These are phyloP conservation scores for Aphelenchoides bicaudatus DNA, from an alignment of 2,888 invertebrate species.

Conservation along the genomic window DNA sequence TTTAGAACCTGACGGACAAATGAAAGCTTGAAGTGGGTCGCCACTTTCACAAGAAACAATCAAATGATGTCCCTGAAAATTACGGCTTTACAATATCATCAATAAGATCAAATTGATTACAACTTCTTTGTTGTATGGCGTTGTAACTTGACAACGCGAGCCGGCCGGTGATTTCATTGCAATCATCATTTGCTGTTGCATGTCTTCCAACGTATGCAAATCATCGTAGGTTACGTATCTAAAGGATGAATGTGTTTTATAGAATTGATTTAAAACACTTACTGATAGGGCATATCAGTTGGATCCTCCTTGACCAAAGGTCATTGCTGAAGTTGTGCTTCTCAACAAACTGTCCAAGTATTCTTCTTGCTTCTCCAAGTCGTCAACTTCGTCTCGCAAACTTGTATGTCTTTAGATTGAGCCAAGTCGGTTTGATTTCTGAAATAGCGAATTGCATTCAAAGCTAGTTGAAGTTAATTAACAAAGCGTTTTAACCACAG, in stretches of 20 bases:
- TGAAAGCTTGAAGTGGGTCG: constrained; percentile 36
- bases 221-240: constrained; percentile 49
- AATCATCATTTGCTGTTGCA: constrained; percentile 40
- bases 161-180: constrained; percentile 46
- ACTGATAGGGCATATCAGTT: constrained; percentile 48
- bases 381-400: constrained; percentile 30
- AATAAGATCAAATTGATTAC: constrained; percentile 21
- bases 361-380: constrained; percentile 34
- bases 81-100: too few species aligned
- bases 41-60: constrained; percentile 36
- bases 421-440: constrained; percentile 10
- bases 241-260: constrained; percentile 14
- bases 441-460: constrained; percentile 8
- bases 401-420: constrained; percentile 28
- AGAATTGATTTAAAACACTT: constrained; percentile 3
- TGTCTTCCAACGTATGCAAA: constrained; percentile 33
- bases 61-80: constrained; percentile 33
- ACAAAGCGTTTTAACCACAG: not conserved
- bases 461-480: not conserved
- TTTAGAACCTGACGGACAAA: constrained; percentile 26
- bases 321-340: constrained; percentile 35
- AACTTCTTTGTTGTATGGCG: constrained; percentile 22
- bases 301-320: constrained; percentile 48
- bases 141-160: constrained; percentile 22
- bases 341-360: constrained; percentile 40